A percentile compares a stretch with the other conserved stretches of the same genome.
Conservation (phyloP, 2,888 invertebrate species). For the Bugulina stolonifera region DNA sequence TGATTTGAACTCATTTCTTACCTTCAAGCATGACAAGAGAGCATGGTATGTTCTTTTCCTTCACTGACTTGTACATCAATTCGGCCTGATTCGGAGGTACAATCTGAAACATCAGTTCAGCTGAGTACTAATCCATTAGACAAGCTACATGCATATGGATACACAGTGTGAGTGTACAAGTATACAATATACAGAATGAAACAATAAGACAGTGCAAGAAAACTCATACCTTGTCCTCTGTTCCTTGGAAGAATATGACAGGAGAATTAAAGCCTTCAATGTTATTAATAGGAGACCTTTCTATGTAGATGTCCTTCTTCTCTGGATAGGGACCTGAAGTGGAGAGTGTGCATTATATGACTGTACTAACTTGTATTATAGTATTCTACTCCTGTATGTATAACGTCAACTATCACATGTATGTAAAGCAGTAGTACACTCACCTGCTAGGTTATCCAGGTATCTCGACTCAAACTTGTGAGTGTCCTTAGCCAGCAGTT, state of each 20-base stretch:
- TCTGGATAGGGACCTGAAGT: constrained; percentile 34
- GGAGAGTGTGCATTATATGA: too few relatives aligned
- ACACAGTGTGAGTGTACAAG: too few relatives aligned
- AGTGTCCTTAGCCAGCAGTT: constrained; percentile 47
- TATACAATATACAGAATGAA: too few relatives aligned
- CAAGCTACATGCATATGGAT: too few relatives aligned
- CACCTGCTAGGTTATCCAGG: constrained; percentile 34
- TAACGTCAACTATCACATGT: too few relatives aligned
- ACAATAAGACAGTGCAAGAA: too few relatives aligned
- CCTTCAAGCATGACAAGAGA: constrained; percentile 51
- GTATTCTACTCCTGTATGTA: too few relatives aligned
- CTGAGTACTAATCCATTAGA: not conserved
- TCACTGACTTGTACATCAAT: constrained; percentile 50
- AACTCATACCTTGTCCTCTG: constrained; percentile 52
- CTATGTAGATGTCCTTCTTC: constrained; percentile 37
- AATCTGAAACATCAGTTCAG: constrained; percentile 37
- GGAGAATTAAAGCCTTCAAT: constrained; percentile 49
- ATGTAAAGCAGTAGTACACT: too few relatives aligned
- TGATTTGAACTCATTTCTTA: too few relatives aligned
- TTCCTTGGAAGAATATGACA: constrained; percentile 52
- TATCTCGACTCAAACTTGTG: constrained; percentile 55
- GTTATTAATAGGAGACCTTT: constrained; percentile 50
- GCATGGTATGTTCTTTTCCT: constrained; percentile 47
- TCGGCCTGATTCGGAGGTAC: constrained; percentile 49
- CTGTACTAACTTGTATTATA: too few relatives aligned